phyloP scores from a whole-genome alignment of 2,888 invertebrate genomes.

The Eulithis prunata region DNA sequence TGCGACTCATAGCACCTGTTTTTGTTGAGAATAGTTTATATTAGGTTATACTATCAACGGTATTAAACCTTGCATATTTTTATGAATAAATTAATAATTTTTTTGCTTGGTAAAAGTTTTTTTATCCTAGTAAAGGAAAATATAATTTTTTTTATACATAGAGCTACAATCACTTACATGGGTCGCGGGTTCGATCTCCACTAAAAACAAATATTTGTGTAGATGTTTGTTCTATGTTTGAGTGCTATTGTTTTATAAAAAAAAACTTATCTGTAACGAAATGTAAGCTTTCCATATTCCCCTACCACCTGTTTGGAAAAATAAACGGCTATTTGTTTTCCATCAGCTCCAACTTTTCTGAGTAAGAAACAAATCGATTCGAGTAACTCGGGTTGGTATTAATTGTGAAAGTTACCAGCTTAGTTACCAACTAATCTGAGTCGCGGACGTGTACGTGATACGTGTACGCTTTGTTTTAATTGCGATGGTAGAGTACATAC shows the following conservation, averaged over 20 bases:
- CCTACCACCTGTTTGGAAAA: slow-evolving; percentile 12
- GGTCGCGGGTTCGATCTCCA: too few relatives aligned
- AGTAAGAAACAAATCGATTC: slow-evolving; percentile 51
- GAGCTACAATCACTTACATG: too few relatives aligned
- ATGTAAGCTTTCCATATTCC: background rate
- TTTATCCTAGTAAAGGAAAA: too few relatives aligned
- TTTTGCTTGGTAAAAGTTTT: too few relatives aligned
- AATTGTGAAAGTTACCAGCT: slow-evolving; percentile 67
- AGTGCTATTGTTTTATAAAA: too few relatives aligned
- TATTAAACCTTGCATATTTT: too few relatives aligned
- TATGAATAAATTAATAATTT: too few relatives aligned
- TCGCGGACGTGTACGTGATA: slow-evolving; percentile 48
- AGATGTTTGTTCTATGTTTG: too few relatives aligned
- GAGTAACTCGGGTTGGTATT: slow-evolving; percentile 53
- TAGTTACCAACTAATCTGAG: slow-evolving; percentile 58
- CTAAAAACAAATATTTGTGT: too few relatives aligned
- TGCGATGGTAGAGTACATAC: too few relatives aligned
- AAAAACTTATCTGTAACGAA: background rate
- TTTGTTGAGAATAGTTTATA: slow-evolving; percentile 4
- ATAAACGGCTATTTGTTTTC: slow-evolving; percentile 28
- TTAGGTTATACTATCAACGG: background rate
- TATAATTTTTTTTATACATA: too few relatives aligned
- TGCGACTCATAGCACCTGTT: slow-evolving; percentile 51
- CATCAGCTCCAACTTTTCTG: slow-evolving; percentile 30
- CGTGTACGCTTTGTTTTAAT: slow-evolving; percentile 16